Percentiles rank a stretch among this genome's conserved stretches.
Conservation (phyloP, 2,797 vertebrate species). For the Thamnophis elegans region DNA sequence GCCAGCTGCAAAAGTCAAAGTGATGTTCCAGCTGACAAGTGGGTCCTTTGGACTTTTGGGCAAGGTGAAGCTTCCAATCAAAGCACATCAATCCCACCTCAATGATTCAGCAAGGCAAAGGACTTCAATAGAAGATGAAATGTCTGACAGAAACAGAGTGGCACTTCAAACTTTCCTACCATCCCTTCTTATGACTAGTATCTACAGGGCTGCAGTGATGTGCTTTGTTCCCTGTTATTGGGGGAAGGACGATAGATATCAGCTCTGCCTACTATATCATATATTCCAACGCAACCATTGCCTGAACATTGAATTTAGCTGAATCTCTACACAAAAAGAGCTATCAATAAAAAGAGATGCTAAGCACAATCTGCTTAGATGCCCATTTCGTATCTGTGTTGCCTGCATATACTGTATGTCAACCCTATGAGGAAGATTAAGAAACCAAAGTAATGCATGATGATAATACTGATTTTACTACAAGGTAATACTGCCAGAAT, state of each 20-base stretch:
- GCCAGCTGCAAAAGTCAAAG: background rate
- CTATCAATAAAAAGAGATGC: background rate
- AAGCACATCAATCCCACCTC: background rate
- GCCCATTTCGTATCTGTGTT: background rate
- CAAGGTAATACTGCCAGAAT: background rate
- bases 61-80: background rate
- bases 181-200: background rate
- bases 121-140: background rate
- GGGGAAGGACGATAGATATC: too few relatives aligned
- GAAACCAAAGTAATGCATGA: background rate
- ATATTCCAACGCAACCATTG: background rate
- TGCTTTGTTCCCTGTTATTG: background rate
- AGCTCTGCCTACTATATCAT: background rate
- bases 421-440: background rate
- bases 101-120: background rate
- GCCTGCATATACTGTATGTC: background rate
- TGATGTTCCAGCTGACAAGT: background rate
- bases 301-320: background rate
- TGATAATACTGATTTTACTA: background rate
- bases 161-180: background rate
- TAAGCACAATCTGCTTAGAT: background rate
- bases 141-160: background rate
- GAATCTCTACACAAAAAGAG: background rate
- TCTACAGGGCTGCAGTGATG: background rate
- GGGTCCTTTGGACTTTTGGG: background rate